Conservation (phyloP, 2,888 invertebrate genomes). For the Saturnia pavonia region DNA sequence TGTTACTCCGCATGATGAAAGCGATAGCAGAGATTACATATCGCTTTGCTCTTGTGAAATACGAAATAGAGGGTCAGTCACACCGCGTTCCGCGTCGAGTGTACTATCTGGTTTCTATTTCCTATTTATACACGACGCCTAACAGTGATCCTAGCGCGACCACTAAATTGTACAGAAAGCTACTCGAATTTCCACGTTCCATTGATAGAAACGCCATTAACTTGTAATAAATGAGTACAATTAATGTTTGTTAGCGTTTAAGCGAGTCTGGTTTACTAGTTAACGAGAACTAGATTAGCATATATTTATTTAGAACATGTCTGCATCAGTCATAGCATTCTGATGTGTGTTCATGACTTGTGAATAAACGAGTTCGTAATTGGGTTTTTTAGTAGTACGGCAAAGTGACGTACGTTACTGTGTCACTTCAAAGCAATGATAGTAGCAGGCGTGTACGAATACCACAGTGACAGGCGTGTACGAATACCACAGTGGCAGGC, state of each 20-base stretch:
- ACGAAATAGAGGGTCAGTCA: no score
- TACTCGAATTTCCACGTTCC: conserved; percentile 16
- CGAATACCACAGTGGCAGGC: no score
- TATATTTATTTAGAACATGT: not conserved
- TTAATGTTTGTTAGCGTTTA: conserved; percentile 17
- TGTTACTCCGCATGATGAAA: no score
- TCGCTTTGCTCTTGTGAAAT: no score
- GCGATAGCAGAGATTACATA: no score
- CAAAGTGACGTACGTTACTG: no score
- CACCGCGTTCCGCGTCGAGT: not conserved
- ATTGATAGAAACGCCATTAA: conserved; percentile 20
- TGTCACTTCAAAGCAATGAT: no score
- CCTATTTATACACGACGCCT: not conserved
- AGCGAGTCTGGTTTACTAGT: not conserved
- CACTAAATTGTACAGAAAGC: conserved; percentile 20
- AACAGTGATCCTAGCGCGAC: not conserved
- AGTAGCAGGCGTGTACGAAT: no score
- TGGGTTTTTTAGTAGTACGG: no score
- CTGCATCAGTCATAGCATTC: not conserved
- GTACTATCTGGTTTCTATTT: not conserved
- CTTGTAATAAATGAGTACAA: conserved; percentile 11
- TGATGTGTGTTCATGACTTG: not conserved
- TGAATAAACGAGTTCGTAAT: no score
- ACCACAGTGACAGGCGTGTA: no score
- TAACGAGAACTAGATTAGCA: not conserved